A percentile compares a stretch with the other conserved stretches of the same genome.
Conservation (phyloP, 2,888 invertebrate species). For the Oeneis ivallda region DNA sequence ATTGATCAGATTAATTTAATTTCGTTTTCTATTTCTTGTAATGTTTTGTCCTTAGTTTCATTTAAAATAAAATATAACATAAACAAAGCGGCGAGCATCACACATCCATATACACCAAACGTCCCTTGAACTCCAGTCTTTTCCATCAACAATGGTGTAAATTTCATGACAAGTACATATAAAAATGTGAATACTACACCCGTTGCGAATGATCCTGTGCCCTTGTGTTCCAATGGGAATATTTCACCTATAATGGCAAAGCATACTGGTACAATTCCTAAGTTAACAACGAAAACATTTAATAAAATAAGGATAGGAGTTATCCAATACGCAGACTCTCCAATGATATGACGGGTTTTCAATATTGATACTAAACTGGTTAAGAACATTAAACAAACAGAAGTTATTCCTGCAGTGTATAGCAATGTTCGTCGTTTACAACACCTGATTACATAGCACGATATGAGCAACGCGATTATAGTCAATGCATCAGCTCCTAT, state of each 20-base stretch:
- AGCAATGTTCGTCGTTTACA: conserved; percentile 50
- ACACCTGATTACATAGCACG: conserved; percentile 44
- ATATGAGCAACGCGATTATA: conserved; percentile 43
- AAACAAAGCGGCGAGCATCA: conserved; percentile 43
- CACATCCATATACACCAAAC: conserved; percentile 46
- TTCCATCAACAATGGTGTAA: conserved; percentile 50
- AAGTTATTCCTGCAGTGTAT: conserved; percentile 43
- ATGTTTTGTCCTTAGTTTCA: conserved; percentile 54
- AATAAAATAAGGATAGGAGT: conserved; percentile 40
- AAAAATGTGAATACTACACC: conserved; percentile 48
- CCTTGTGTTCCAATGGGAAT: conserved; percentile 53
- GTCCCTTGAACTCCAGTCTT: conserved; percentile 46
- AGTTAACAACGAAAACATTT: conserved; percentile 22
- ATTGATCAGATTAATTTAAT: too few relatives aligned
- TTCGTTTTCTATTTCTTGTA: conserved; percentile 53
- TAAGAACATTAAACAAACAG: conserved; percentile 46
- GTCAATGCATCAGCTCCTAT: conserved; percentile 48
- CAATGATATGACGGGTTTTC: conserved; percentile 36
- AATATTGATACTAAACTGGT: conserved; percentile 45
- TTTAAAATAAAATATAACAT: conserved; percentile 49
- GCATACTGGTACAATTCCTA: conserved; percentile 27
- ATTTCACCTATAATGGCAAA: conserved; percentile 45
- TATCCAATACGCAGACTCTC: conserved; percentile 41
- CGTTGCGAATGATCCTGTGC: conserved; percentile 44
- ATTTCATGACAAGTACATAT: conserved; percentile 47